Base-by-base conservation (phyloP, 2,888 invertebrate genomes). In the Cremastinae sp. region DNA sequence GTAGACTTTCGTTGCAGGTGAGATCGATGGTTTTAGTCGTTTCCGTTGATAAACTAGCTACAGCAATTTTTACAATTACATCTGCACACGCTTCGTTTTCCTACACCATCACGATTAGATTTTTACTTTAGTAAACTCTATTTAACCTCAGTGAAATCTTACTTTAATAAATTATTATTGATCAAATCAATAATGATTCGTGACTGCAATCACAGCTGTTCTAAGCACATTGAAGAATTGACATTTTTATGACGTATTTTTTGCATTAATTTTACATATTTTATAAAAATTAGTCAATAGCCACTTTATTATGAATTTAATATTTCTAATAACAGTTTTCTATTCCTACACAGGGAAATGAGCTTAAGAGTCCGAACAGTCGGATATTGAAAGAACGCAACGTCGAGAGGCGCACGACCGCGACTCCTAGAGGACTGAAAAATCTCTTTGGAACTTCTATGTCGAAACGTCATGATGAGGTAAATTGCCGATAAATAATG, bases 1-100 rank as follows among this genome's bases (percentile, higher is more conserved):
- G 94, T 0, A 91, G 95, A 78, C 90, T 93, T 7, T 96, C 96
- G 0, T 92, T 94, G 55, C 94, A 94, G 88, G 93, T 94, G 85
- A 90, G 47, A 53, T 47, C 3, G 49, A 53, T 53, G 22, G 47
- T 37, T 28, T 58, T 61, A 37, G 22, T 18, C 53, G 28, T 35
- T 7, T 10, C 37, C 20, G n/a, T 18, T 45, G 18, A 22, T 10
- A n/a, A n/a, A n/a, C n/a, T n/a, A n/a, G n/a, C n/a, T n/a, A n/a
- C n/a, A n/a, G n/a, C n/a, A n/a, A 39, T 51, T 39, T 22, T 45
- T 56, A 4, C 9, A 18, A 1, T 14, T 39, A n/a, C 12, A n/a
- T 43, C 10, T 5, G n/a, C n/a, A n/a, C n/a, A n/a, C n/a, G 9
- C n/a, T 43, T 43, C 10, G 39, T 35, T 3, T 28, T n/a, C n/a